Base-by-base conservation (phyloP, 2,113 vertebrate species). In the Ochotona princeps region DNA sequence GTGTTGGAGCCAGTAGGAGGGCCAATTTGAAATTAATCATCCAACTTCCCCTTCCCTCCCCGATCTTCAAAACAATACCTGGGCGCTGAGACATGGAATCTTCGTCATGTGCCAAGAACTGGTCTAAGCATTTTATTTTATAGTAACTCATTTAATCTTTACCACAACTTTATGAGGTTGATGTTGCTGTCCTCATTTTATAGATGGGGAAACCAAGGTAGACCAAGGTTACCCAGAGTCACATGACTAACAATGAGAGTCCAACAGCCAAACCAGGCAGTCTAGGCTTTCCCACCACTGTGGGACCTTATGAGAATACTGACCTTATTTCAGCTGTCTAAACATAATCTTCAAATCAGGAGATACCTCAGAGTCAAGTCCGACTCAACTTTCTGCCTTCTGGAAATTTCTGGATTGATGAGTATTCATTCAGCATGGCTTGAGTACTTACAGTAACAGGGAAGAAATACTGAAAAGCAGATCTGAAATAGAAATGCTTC, bases 401-500 rank as follows among this genome's bases (percentile, higher is more conserved):
- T 92, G 49, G 65, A 91, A 74, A 47, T 89, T 92, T 87, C 76
- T 69, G 67, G 65, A 72, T 28, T 17, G 76, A 90, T 74, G 32
- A 14, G 26, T 23, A 32, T 49, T 87, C n/a, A 65, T 76, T 92
- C 44, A 61, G 9, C 25, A 91, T 9, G 93, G 54, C 63, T 49
- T 25, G 26, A 96, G 20, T 26, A 78, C 32, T 49, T 25, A 14
- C 67, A 76, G 47, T 51, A 86, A 92, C 49, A 82, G 38, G 69
- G 25, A 75, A 65, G 73, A 89, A 84, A 60, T 51, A 57, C 18
- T 67, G 10, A 20, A 81, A 74, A 63, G 72, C n/a, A 51, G n/a
- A 74, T 87, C 10, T 67, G 65, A 95, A 89, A 74, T 72, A 93
- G 26, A 94, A 88, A 80, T 69, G 82, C 63, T n/a, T 80, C 54